phyloP scores from a whole-genome alignment of 2,888 invertebrate species.

The Zeuzera pyrina region DNA sequence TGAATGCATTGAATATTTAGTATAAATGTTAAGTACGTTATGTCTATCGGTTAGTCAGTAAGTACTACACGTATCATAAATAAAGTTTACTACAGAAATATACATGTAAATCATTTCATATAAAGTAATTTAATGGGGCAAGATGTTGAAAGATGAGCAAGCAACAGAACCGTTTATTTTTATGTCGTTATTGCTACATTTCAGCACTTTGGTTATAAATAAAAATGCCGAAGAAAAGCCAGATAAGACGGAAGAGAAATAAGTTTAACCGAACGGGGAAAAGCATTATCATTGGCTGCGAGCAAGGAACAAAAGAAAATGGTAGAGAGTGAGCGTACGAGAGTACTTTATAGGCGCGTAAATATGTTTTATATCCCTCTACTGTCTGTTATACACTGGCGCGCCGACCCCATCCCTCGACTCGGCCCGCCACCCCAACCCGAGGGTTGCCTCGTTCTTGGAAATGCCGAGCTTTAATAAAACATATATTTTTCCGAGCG shows the following conservation, averaged over 20 bases:
- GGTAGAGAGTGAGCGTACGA: slow-evolving; percentile 69
- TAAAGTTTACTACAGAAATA: too few species aligned
- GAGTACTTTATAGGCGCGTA: slow-evolving; percentile 74
- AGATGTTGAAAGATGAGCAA: slow-evolving; percentile 45
- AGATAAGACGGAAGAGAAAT: slow-evolving; percentile 69
- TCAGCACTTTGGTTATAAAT: slow-evolving; percentile 63
- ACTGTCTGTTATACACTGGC: slow-evolving; percentile 73
- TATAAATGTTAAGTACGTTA: too few species aligned
- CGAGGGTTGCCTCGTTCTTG: slow-evolving; percentile 66
- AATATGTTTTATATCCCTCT: slow-evolving; percentile 74
- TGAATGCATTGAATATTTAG: too few species aligned
- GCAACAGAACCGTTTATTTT: slow-evolving; percentile 52
- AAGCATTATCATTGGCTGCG: slow-evolving; percentile 71
- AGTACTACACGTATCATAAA: too few species aligned
- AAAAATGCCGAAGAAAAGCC: slow-evolving; percentile 64
- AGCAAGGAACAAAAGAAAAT: slow-evolving; percentile 71
- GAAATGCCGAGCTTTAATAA: slow-evolving; percentile 74
- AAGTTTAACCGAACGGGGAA: slow-evolving; percentile 70
- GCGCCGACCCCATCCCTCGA: slow-evolving; percentile 39
- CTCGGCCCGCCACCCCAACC: slow-evolving; percentile 37
- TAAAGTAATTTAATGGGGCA: slow-evolving; percentile 26
- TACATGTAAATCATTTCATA: too few species aligned
- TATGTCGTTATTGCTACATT: slow-evolving; percentile 33
- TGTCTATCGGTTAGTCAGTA: too few species aligned
- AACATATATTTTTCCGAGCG: slow-evolving; percentile 74